Percentiles rank a stretch among this genome's conserved stretches.
Evolutionary conservation across 2,797 vertebrate genomes (phyloP).

Genomic region (Fringilla coelebs): DNA sequence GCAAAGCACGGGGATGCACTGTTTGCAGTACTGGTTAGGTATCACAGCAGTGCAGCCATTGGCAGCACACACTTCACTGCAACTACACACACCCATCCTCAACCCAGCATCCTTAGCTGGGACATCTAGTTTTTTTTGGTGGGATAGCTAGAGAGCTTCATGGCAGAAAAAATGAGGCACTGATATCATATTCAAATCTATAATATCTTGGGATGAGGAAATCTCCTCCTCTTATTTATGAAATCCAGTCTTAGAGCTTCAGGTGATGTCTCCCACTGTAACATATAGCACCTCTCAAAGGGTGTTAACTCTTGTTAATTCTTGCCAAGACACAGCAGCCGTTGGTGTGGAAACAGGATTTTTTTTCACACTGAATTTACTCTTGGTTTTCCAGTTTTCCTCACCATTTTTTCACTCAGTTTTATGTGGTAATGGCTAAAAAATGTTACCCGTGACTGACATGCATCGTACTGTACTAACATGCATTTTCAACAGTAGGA

Average conservation of each 20-base stretch:
- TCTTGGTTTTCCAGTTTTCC: not conserved
- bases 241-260: not conserved
- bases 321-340: not conserved
- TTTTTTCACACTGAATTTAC: not conserved
- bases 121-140: not conserved
- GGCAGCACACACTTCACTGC: not conserved
- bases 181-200: not conserved
- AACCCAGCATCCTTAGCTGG: not conserved
- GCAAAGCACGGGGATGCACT: not conserved
- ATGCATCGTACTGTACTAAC: accelerated
- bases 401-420: not conserved
- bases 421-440: not conserved
- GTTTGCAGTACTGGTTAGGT: not conserved
- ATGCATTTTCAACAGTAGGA: not conserved
- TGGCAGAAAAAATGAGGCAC: not conserved
- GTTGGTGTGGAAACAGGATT: not conserved
- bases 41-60: not conserved
- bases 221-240: not conserved
- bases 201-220: not conserved
- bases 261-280: not conserved
- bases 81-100: accelerated
- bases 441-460: not conserved
- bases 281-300: not conserved
- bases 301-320: not conserved
- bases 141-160: not conserved